phyloP scores from a whole-genome alignment of 2,888 invertebrate species.

The Erannis defoliaria region DNA sequence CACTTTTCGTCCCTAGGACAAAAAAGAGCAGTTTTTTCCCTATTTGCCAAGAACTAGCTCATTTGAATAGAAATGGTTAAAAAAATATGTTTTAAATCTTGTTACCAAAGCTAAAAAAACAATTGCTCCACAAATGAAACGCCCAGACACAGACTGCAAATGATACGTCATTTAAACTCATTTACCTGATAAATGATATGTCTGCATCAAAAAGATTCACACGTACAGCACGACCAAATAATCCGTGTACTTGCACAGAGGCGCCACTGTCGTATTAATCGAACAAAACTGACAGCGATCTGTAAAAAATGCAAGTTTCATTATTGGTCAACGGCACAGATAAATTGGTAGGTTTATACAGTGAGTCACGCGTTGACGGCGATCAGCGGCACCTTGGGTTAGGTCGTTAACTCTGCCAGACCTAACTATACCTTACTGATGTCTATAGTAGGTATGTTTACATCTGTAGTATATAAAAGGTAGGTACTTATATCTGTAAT shows the following conservation, averaged over 20 bases:
- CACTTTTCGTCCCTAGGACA: too few relatives aligned
- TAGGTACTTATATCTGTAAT: too few relatives aligned
- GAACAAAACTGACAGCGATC: not conserved
- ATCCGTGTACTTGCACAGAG: not conserved
- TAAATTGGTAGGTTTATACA: not conserved
- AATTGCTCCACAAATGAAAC: constrained; percentile 15
- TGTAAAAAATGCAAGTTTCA: not conserved
- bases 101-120: constrained; percentile 4
- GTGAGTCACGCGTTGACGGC: constrained; percentile 29
- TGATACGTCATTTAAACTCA: constrained; percentile 25
- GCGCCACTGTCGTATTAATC: not conserved
- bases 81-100: not conserved
- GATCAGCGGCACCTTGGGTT: constrained; percentile 32
- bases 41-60: too few relatives aligned
- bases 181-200: constrained; percentile 25
- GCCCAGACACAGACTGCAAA: constrained; percentile 18
- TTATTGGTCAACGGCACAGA: not conserved
- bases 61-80: too few relatives aligned
- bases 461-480: too few relatives aligned
- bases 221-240: constrained; percentile 7
- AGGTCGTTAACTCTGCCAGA: constrained; percentile 33
- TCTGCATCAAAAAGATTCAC: constrained; percentile 24
- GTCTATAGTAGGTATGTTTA: not conserved
- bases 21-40: too few relatives aligned
- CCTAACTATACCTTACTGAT: constrained; percentile 13